Evolutionary conservation across 1,140 invertebrate species (phyloP).

Genomic region (Stegodyphus mimosarum): DNA sequence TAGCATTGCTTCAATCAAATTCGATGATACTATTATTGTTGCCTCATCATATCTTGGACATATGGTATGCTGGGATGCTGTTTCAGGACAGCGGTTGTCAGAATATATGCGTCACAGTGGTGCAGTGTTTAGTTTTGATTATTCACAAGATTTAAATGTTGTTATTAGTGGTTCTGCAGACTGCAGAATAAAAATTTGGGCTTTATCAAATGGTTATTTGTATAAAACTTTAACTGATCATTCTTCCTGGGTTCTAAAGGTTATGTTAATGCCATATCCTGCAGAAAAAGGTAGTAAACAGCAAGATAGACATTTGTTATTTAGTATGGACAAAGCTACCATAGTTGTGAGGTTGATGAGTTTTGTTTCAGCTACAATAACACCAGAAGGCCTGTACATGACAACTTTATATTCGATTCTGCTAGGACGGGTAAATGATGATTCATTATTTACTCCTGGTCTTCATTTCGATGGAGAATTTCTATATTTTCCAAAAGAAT

Average conservation of each 20-base stretch:
- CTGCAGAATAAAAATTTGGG: slow-evolving; percentile 69
- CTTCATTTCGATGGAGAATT: slow-evolving; percentile 62
- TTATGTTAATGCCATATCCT: slow-evolving; percentile 58
- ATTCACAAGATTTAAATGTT: slow-evolving; percentile 69
- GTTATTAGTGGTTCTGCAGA: slow-evolving; percentile 69
- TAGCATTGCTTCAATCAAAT: slow-evolving; percentile 64
- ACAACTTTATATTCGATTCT: slow-evolving; percentile 50
- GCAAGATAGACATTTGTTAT: slow-evolving; percentile 51
- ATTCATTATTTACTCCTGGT: slow-evolving; percentile 62
- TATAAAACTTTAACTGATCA: slow-evolving; percentile 68
- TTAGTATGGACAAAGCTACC: slow-evolving; percentile 62
- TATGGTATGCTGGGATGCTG: slow-evolving; percentile 62
- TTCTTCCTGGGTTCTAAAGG: slow-evolving; percentile 63
- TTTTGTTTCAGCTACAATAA: slow-evolving; percentile 9
- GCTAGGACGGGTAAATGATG: slow-evolving; percentile 44
- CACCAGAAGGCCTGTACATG: slow-evolving; percentile 57
- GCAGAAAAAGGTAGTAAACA: slow-evolving; percentile 32
- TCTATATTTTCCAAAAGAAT: slow-evolving; percentile 63
- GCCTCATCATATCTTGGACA: slow-evolving; percentile 64
- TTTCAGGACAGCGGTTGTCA: slow-evolving; percentile 58
- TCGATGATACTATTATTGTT: slow-evolving; percentile 61
- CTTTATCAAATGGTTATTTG: slow-evolving; percentile 67
- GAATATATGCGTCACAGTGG: slow-evolving; percentile 68
- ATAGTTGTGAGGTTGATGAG: slow-evolving; percentile 60
- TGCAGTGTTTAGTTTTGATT: slow-evolving; percentile 69